Conservation (phyloP, 1,140 invertebrate species). For the Phenacoccus solenopsis region DNA sequence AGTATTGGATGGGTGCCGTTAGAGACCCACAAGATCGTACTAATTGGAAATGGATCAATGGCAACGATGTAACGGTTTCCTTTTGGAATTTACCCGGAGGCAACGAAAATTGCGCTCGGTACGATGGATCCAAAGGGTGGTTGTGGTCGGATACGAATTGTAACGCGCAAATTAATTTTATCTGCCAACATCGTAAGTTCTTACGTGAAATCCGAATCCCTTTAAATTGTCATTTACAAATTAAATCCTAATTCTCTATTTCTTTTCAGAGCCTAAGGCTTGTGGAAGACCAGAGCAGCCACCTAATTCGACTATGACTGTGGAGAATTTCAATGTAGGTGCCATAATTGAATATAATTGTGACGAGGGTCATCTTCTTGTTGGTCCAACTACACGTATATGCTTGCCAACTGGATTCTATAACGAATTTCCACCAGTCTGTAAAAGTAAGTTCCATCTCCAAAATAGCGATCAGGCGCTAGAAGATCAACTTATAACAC, state of each 20-base stretch:
- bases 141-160: conserved; percentile 90
- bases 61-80: conserved; percentile 74
- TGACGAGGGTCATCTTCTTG: conserved; percentile 69
- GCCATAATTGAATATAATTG: conserved; percentile 76
- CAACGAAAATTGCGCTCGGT: conserved; percentile 73
- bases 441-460: conserved; percentile 83
- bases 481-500: too few relatives aligned
- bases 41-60: conserved; percentile 83
- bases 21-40: conserved; percentile 61
- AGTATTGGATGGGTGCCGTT: conserved; percentile 89
- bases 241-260: conserved; percentile 18
- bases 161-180: conserved; percentile 70
- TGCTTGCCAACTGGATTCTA: conserved; percentile 87
- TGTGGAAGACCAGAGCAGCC: conserved; percentile 84
- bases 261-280: conserved; percentile 60
- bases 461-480: too few relatives aligned
- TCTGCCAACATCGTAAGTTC: conserved; percentile 84
- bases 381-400: conserved; percentile 67
- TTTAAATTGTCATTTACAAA: too few relatives aligned
- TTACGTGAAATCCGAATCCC: not conserved
- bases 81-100: conserved; percentile 84
- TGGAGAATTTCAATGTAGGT: conserved; percentile 63
- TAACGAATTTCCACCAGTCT: conserved; percentile 83
- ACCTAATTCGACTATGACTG: conserved; percentile 77
- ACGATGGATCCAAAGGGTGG: conserved; percentile 87